Evolutionary conservation across 2,888 invertebrate species (phyloP).

Genomic region (Tridacna gigas): DNA sequence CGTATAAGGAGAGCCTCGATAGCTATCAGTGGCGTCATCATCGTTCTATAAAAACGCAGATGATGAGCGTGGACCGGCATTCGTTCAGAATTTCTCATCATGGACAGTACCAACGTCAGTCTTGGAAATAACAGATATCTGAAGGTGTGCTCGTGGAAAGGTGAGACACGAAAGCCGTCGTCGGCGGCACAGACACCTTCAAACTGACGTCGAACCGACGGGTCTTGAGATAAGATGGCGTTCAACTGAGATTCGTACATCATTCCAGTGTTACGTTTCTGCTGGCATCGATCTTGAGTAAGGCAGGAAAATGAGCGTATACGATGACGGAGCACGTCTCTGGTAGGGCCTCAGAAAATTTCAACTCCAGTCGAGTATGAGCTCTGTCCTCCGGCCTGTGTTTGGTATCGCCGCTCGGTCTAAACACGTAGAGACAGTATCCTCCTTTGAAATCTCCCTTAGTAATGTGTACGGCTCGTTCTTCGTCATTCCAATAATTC

Average conservation of each 20-base stretch:
- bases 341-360: too few relatives aligned
- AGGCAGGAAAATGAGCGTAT: too few relatives aligned
- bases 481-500: constrained; percentile 27
- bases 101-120: not conserved
- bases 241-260: constrained; percentile 7
- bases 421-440: constrained; percentile 32
- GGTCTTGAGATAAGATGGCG: not conserved
- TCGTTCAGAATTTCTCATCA: too few relatives aligned
- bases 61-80: too few relatives aligned
- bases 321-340: too few relatives aligned
- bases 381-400: constrained; percentile 16
- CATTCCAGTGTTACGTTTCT: constrained; percentile 13
- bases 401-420: constrained; percentile 10
- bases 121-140: constrained; percentile 37
- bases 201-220: not conserved
- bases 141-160: constrained; percentile 34
- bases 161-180: constrained; percentile 30
- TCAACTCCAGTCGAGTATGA: constrained; percentile 35
- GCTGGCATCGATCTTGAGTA: too few relatives aligned
- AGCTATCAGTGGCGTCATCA: too few relatives aligned
- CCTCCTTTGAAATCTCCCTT: constrained; percentile 29
- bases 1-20: too few relatives aligned
- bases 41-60: too few relatives aligned
- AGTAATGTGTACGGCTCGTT: constrained; percentile 9
- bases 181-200: constrained; percentile 29